Base-by-base conservation (phyloP, 2,113 vertebrate genomes). In the Myanophis thanlyinensis region DNA sequence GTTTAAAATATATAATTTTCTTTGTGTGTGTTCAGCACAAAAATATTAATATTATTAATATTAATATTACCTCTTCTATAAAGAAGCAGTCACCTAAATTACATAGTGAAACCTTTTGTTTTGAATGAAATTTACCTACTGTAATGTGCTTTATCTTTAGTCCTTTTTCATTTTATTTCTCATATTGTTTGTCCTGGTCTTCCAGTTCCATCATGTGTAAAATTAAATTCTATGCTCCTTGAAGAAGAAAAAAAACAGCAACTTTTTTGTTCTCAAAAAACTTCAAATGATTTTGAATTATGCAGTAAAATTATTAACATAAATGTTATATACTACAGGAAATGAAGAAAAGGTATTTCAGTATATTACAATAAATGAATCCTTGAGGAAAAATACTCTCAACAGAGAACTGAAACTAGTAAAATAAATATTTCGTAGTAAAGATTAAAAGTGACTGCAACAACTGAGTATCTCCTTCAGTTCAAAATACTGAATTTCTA, bases 141-240 rank as follows among this genome's bases (percentile, higher is more conserved):
- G 52, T 89, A 89, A 80, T 80, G 52, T 89, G 46, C 52, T 59
- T 52, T 88, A 89, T 85, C 52, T 49, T 89, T 92, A 49, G 73
- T 92, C 46, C 73, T 92, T 92, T 92, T 85, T 92, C 88, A 89
- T 89, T 53, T 84, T 80, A 92, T 92, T 53, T 92, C 88, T 89
- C 92, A 52, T 89, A 89, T 86, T 92, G 88, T 92, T 89, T 89
- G 80, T 40, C 73, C 40, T 86, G 88, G 73, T 88, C 92, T 89
- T 93, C 53, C 85, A 89, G 73, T 90, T 85, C 88, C 18, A 47
- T 93, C 92, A 93, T 93, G 92, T 93, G 88, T 90, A 93, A 93
- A 93, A 93, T 93, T 93, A 93, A 88, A 90, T 93, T 89, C 92
- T 90, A 85, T 51, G 88, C 80, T 86, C 73, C 88, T 90, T 59